Base-by-base conservation (phyloP, 2,113 vertebrate genomes). In the Hydrochoerus hydrochaeris region DNA sequence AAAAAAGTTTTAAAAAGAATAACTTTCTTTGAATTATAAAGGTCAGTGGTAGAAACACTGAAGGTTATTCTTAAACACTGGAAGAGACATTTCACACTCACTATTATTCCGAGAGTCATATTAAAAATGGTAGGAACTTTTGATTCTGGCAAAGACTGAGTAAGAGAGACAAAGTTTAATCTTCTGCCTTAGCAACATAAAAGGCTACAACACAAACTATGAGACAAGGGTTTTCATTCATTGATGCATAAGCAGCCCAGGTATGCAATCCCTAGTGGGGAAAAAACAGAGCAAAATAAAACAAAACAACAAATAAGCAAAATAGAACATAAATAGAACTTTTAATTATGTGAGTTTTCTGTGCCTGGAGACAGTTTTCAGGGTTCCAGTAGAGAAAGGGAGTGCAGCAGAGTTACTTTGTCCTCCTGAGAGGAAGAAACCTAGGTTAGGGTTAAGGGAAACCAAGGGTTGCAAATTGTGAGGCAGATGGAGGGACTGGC, bases 11-110 rank as follows among this genome's bases (percentile, higher is more conserved):
- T 52, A 52, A 52, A 52, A 85, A 57, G 52, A 44, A 96, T 57
- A 78, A 83, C 9, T 80, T 57, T 91, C 93, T 94, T 80, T n/a
- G 78, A 96, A 89, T 13, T 77, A 58, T 62, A 75, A 85, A 94
- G 92, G 85, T 91, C 32, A 95, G 8, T 30, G 24, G 65, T 44
- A 88, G 52, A 69, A 86, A 75, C 81, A 78, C 35, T 80, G 63
- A 78, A 62, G 22, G n/a, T 19, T 85, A 28, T 62, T 88, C 46
- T 96, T 84, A 82, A 63, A 67, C 26, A 49, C 9, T 5, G 24
- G 20, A 90, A 71, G 85, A 87, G 58, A 90, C 41, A 77, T 87
- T 10, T 81, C 44, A 93, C n/a, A 19, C 8, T 78, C 44, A 75
- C 8, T 94, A 44, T n/a, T 49, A 54, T 20, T 71, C 77, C 92